phyloP scores from a whole-genome alignment of 2,113 vertebrate species.

The Lampris megalopsis region DNA sequence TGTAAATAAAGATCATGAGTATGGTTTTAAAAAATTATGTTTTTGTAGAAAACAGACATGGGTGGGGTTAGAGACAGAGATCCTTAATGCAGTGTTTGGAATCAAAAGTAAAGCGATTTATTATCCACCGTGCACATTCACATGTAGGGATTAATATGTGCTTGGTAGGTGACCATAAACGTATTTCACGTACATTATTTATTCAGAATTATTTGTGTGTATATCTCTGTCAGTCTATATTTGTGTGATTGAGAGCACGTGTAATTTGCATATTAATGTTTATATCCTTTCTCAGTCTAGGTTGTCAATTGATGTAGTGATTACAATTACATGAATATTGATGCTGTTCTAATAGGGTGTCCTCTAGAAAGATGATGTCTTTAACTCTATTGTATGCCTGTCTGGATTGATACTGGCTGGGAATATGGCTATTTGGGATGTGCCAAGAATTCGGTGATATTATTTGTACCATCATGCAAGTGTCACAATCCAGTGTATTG shows the following conservation, averaged over 20 bases:
- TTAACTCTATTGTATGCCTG: no score
- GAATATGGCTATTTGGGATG: no score
- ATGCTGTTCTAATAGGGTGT: conserved; percentile 22
- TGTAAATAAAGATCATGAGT: no score
- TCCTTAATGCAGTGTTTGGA: conserved; percentile 29
- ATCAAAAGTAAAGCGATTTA: conserved; percentile 24
- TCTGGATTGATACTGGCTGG: no score
- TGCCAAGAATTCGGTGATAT: no score
- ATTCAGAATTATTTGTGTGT: background rate
- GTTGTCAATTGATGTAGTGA: conserved; percentile 43
- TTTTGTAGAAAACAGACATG: conserved; percentile 10
- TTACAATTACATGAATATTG: conserved; percentile 32
- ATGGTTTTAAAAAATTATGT: conserved; percentile 3
- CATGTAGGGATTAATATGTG: conserved; percentile 39
- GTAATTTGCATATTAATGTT: conserved; percentile 31
- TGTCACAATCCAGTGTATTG: no score
- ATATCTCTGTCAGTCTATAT: background rate
- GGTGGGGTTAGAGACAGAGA: conserved; percentile 4
- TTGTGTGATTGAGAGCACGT: conserved; percentile 13
- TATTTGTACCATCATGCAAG: no score
- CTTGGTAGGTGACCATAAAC: conserved; percentile 20
- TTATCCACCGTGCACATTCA: conserved; percentile 1
- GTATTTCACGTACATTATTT: conserved; percentile 1
- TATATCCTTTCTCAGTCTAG: conserved; percentile 20
- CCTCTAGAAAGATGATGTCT: background rate